Base-by-base conservation (phyloP, 1,140 invertebrate species). In the Drosophila novamexicana region DNA sequence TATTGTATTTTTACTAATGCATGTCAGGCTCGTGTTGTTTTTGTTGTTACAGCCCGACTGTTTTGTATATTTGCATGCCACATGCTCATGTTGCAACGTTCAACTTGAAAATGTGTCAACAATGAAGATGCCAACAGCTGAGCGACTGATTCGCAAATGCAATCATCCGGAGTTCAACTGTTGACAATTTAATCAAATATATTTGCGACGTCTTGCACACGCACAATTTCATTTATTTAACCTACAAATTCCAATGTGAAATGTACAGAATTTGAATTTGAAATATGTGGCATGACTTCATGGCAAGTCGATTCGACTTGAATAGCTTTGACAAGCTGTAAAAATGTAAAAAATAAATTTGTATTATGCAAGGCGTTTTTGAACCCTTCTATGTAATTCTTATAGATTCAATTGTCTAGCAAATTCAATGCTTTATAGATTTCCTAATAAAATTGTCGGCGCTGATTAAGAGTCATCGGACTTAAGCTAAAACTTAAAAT, bases 171-270 rank as follows among this genome's bases (percentile, higher is more conserved):
- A 75, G 37, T 37, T 57, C 56, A 72, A 81, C 56, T 66, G 72
- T 69, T 67, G 79, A 75, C 82, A 78, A 77, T 84, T 75, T 70
- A 79, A 84, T 84, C 81, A 85, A 85, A 81, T 75, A 57, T 49
- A 47, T 52, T 52, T 64, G 47, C 47, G 29, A 42, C 45, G 56
- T 63, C 37, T 58, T 68, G 69, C 63, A 54, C n/a, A 29, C 39
- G 36, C 57, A 69, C 66, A 57, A 67, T 66, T 82, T 61, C 49
- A 75, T 78, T 75, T 75, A 45, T 63, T 67, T 59, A 8, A 39
- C 36, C 50, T 47, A 34, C 37, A 45, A 59, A 34, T 49, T 32
- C 18, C 18, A 37, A 18, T 34, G 12, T 14, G 16, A 52, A 37
- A 44, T 66, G n/a, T 65, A 47, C 32, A 42, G 14, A 50, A 39